phyloP scores from a whole-genome alignment of 2,797 vertebrate genomes.

The Argentina silus region DNA sequence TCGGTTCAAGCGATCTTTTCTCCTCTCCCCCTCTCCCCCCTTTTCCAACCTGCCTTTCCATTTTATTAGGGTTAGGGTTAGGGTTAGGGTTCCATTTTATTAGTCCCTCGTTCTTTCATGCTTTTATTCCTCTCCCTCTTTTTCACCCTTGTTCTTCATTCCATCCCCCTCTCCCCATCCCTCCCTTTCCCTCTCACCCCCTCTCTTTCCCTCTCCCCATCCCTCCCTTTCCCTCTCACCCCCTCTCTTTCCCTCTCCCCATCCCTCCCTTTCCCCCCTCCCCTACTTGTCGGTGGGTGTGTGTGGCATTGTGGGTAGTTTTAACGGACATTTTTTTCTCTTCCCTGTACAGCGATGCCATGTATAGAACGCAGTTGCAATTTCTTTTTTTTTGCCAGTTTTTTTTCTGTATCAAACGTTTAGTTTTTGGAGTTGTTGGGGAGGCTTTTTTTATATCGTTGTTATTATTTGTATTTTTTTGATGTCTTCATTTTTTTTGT shows the following conservation, averaged over 20 bases:
- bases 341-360: slow-evolving; percentile 80
- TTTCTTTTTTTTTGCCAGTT: no score
- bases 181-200: slow-evolving; percentile 7
- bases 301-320: slow-evolving; percentile 76
- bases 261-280: not conserved
- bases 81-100: not conserved
- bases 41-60: slow-evolving; percentile 16
- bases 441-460: slow-evolving; percentile 63
- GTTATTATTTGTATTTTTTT: slow-evolving; percentile 58
- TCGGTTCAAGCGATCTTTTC: slow-evolving; percentile 75
- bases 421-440: slow-evolving; percentile 51
- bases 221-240: slow-evolving; percentile 29
- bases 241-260: not conserved
- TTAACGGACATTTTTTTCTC: slow-evolving; percentile 69
- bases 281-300: slow-evolving; percentile 64
- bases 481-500: slow-evolving; percentile 57
- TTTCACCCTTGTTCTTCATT: slow-evolving; percentile 32
- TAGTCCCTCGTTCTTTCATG: not conserved
- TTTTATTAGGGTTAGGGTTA: no score
- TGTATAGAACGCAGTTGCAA: slow-evolving; percentile 77
- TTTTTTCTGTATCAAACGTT: slow-evolving; percentile 70
- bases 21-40: slow-evolving; percentile 35
- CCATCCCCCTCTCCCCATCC: slow-evolving; percentile 9
- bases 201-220: slow-evolving; percentile 10
- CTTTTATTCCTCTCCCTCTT: slow-evolving; percentile 48